These are phyloP conservation scores for Hyles vespertilio DNA, from an alignment of 1,140 invertebrate genomes.

Conservation along the genomic window DNA sequence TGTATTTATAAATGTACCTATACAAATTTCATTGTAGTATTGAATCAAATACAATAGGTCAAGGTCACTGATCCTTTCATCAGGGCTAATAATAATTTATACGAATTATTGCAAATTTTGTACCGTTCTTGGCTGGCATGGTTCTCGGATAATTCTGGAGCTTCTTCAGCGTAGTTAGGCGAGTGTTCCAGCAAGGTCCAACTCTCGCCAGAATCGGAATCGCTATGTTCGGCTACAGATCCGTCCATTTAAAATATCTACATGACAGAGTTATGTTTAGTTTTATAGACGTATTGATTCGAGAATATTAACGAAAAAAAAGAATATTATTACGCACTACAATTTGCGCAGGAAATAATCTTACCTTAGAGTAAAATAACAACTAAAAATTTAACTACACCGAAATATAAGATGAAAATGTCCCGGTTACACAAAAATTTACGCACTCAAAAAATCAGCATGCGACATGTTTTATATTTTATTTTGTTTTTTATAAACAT, in stretches of 20 bases:
- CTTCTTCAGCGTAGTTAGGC: conserved; percentile 35
- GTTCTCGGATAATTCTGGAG: conserved; percentile 16
- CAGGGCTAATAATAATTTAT: too few species aligned
- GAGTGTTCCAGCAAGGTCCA: conserved; percentile 55
- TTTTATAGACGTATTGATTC: not conserved
- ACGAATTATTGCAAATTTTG: too few species aligned
- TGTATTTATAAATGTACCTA: too few species aligned
- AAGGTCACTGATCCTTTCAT: not conserved
- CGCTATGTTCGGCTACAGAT: conserved; percentile 51
- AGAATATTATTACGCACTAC: conserved; percentile 5
- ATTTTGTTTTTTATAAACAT: conserved; percentile 28
- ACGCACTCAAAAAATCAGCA: conserved; percentile 27
- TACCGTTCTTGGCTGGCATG: too few species aligned
- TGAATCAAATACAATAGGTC: not conserved
- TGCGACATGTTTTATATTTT: conserved; percentile 39
- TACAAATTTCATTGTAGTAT: too few species aligned
- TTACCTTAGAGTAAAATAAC: conserved; percentile 26
- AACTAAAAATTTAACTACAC: conserved; percentile 23
- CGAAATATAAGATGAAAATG: conserved; percentile 16
- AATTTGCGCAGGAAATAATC: conserved; percentile 21
- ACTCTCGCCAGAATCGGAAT: conserved; percentile 67
- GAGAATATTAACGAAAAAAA: not conserved
- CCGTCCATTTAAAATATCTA: conserved; percentile 48
- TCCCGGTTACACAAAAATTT: conserved; percentile 42
- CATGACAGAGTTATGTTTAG: conserved; percentile 5